These are phyloP conservation scores for Epinephelus awoara DNA, from an alignment of 2,797 vertebrate genomes.

Conservation along the genomic window DNA sequence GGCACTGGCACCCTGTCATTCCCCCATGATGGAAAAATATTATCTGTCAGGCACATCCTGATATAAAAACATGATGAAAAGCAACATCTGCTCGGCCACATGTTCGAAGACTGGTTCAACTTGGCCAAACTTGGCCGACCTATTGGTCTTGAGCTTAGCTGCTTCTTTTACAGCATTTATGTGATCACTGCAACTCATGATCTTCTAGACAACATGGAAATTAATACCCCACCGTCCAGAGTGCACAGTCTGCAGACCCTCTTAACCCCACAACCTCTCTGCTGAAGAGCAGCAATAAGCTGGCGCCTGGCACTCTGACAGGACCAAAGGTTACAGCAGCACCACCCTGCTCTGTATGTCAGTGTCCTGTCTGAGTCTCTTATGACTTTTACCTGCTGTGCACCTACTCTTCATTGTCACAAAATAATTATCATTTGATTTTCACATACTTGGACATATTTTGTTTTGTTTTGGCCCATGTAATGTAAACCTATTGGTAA, in stretches of 20 bases:
- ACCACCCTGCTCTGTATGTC: not conserved
- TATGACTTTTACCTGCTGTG: constrained; percentile 4
- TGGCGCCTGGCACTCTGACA: constrained; percentile 15
- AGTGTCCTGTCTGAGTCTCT: constrained; percentile 1
- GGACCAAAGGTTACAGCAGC: constrained; percentile 5
- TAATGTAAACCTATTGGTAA: not conserved
- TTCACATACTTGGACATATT: not conserved
- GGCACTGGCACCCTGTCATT: not conserved
- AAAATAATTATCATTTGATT: constrained; percentile 2
- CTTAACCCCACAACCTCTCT: constrained; percentile 43
- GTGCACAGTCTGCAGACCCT: constrained; percentile 22
- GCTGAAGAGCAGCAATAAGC: constrained; percentile 8
- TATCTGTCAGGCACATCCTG: not conserved
- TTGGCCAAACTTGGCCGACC: constrained; percentile 36
- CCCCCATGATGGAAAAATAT: not conserved
- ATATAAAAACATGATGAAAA: constrained; percentile 24
- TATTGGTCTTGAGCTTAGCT: constrained; percentile 33
- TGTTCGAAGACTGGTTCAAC: constrained; percentile 40
- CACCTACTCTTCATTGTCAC: not conserved
- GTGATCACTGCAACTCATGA: constrained; percentile 58
- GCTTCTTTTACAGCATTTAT: constrained; percentile 65
- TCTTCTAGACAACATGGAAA: constrained; percentile 64
- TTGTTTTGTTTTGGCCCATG: not conserved
- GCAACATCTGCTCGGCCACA: constrained; percentile 20
- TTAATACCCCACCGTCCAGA: constrained; percentile 46